Percentiles rank a stretch among this genome's conserved stretches.
Evolutionary conservation across 2,888 invertebrate species (phyloP).

Genomic region (Papilio demoleus): DNA sequence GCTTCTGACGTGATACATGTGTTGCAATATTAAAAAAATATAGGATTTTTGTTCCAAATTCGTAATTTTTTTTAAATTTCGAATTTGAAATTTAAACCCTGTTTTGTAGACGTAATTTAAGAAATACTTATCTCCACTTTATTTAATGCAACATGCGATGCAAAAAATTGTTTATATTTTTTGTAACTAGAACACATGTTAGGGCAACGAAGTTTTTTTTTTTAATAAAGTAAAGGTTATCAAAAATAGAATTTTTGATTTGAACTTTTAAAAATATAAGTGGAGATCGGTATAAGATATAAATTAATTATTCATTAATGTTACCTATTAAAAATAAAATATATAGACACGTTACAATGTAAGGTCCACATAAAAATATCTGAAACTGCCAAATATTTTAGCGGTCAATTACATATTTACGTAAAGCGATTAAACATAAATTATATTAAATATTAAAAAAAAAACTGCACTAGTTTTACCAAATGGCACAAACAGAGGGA

Average conservation of each 20-base stretch:
- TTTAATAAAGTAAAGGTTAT: no score
- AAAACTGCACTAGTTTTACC: constrained; percentile 42
- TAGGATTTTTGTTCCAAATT: background rate
- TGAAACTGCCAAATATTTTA: constrained; percentile 51
- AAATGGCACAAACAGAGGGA: constrained; percentile 30
- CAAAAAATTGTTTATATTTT: no score
- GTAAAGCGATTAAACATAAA: constrained; percentile 34
- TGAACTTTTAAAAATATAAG: background rate
- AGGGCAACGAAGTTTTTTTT: no score
- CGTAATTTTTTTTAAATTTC: background rate
- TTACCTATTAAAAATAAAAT: constrained; percentile 33
- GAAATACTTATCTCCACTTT: constrained; percentile 17
- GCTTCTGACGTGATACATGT: constrained; percentile 39
- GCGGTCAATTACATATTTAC: constrained; percentile 49
- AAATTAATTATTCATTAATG: constrained; percentile 24
- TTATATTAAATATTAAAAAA: constrained; percentile 37
- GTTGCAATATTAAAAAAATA: constrained; percentile 28
- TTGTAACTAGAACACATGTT: no score
- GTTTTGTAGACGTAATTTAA: constrained; percentile 9
- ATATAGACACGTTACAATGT: constrained; percentile 30
- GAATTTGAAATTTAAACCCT: constrained; percentile 3
- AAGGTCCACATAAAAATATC: constrained; percentile 44
- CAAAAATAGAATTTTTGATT: no score
- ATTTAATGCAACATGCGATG: background rate
- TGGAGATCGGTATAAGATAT: constrained; percentile 1